These are phyloP conservation scores for Trichoplax adhaerens DNA, from an alignment of 37 sponge, comb jelly and placozoan genomes.

Conservation along the genomic window DNA sequence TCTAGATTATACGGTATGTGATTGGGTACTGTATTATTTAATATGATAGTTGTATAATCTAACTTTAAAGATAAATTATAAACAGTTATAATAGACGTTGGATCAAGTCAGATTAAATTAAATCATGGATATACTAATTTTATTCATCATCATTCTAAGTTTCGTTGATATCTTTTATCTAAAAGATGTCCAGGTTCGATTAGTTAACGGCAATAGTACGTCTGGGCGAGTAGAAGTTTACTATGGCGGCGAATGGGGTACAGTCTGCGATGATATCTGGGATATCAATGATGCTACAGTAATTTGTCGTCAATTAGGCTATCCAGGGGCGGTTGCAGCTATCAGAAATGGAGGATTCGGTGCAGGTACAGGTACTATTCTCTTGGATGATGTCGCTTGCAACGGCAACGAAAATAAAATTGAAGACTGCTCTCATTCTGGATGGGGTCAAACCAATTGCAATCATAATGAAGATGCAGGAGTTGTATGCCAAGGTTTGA, in stretches of 20 bases:
- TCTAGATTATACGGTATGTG: too few relatives aligned
- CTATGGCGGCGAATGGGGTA: slow-evolving; percentile 31
- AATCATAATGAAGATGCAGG: slow-evolving; percentile 31
- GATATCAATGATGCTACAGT: slow-evolving; percentile 18
- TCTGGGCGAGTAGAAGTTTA: slow-evolving; percentile 40
- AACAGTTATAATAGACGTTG: too few relatives aligned
- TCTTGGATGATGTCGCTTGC: slow-evolving; percentile 17
- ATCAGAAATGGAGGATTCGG: not conserved
- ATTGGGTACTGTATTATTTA: too few relatives aligned
- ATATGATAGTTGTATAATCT: too few relatives aligned
- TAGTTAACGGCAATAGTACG: not conserved
- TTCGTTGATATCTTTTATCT: too few relatives aligned
- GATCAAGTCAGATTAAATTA: too few relatives aligned
- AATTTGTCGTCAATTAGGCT: slow-evolving; percentile 50
- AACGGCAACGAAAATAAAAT: slow-evolving; percentile 13
- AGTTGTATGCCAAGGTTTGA: slow-evolving; percentile 22
- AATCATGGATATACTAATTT: too few relatives aligned
- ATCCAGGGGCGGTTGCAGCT: slow-evolving; percentile 7
- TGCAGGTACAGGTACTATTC: slow-evolving; percentile 3
- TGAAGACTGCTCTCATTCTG: slow-evolving; percentile 6
- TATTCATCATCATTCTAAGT: too few relatives aligned
- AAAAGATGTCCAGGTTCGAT: too few relatives aligned
- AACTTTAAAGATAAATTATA: too few relatives aligned
- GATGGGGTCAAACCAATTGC: slow-evolving; percentile 20
- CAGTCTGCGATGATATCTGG: slow-evolving; percentile 29